These are phyloP conservation scores for Eustalomyia histrio DNA, from an alignment of 2,888 invertebrate genomes.

Conservation along the genomic window DNA sequence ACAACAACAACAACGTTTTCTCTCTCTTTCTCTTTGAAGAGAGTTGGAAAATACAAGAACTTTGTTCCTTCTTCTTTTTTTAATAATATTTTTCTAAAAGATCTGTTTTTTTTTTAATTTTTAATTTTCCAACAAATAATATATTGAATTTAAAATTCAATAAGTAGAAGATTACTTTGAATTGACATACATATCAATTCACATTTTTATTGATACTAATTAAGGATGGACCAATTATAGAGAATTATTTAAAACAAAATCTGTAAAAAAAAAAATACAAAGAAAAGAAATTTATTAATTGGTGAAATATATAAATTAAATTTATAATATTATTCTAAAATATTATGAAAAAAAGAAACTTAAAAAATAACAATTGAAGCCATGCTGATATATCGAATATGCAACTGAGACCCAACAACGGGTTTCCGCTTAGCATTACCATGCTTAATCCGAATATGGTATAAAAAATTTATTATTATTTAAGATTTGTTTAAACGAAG, in stretches of 20 bases:
- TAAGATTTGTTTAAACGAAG: no score
- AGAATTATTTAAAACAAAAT: constrained; percentile 20
- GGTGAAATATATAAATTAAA: constrained; percentile 1
- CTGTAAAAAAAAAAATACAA: constrained; percentile 41
- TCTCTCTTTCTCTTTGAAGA: constrained; percentile 26
- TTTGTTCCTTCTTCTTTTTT: constrained; percentile 37
- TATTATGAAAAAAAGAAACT: no score
- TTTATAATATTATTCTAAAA: neutral
- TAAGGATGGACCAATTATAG: constrained; percentile 1
- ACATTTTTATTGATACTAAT: constrained; percentile 47
- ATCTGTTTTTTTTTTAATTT: neutral
- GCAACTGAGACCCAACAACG: no score
- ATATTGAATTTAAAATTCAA: constrained; percentile 57
- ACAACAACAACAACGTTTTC: constrained; percentile 33
- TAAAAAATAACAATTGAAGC: no score
- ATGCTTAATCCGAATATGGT: no score
- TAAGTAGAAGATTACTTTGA: constrained; percentile 33
- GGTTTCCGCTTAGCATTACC: no score
- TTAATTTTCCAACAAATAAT: neutral
- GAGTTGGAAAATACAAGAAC: constrained; percentile 27
- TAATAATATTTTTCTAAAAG: constrained; percentile 12
- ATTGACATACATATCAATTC: constrained; percentile 45
- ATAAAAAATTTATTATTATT: no score
- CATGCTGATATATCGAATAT: no score
- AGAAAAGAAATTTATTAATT: constrained; percentile 11